A percentile compares a stretch with the other conserved stretches of the same genome.
Conservation (phyloP, 2,888 invertebrate genomes). For the Acleris emargana region DNA sequence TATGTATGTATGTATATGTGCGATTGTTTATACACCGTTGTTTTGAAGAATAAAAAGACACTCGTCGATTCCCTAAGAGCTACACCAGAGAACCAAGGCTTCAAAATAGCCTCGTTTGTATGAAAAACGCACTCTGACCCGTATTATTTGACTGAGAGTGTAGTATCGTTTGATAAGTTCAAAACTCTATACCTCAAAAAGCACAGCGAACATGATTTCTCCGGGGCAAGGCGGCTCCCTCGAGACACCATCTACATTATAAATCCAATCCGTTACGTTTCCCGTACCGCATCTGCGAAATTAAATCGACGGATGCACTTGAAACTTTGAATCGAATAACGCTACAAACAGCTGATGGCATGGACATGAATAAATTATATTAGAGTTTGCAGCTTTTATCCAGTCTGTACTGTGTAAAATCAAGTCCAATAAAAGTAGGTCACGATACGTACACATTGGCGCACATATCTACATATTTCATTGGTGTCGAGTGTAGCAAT, state of each 20-base stretch:
- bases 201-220: conserved; percentile 7
- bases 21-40: not conserved
- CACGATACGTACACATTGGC: too few species aligned
- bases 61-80: not conserved
- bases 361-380: conserved; percentile 9
- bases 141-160: too few species aligned
- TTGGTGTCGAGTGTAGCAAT: not conserved
- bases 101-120: too few species aligned
- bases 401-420: too few species aligned
- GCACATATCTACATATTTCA: too few species aligned
- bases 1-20: too few species aligned
- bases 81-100: too few species aligned
- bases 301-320: not conserved
- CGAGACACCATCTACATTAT: conserved; percentile 11
- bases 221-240: not conserved
- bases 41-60: not conserved
- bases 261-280: conserved; percentile 4
- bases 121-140: too few species aligned
- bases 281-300: too few species aligned
- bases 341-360: not conserved
- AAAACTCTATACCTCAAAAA: not conserved
- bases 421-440: too few species aligned
- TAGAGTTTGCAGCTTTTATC: not conserved
- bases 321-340: conserved; percentile 1
- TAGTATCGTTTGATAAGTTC: conserved; percentile 4